Conservation (phyloP, 2,797 vertebrate genomes). For the Sebastes flavidus region DNA sequence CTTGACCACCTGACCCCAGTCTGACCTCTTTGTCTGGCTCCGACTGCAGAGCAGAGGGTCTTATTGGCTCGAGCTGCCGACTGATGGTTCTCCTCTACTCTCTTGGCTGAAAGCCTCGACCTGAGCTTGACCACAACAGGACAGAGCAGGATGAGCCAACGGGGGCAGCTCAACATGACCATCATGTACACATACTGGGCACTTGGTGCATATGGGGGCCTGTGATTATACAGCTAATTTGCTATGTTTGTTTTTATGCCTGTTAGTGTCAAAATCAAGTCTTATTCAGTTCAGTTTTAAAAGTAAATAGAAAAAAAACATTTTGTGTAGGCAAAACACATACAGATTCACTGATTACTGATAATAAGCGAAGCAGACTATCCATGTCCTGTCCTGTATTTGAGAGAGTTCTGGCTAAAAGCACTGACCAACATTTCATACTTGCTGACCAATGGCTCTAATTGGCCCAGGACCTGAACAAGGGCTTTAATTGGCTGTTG, state of each 20-base stretch:
- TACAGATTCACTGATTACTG: background rate
- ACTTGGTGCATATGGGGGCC: background rate
- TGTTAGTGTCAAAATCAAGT: background rate
- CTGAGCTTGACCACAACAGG: slow-evolving; percentile 42
- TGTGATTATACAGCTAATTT: background rate
- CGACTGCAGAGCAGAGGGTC: slow-evolving; percentile 69
- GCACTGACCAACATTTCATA: slow-evolving; percentile 31
- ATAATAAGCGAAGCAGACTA: background rate
- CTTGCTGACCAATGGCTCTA: slow-evolving; percentile 59
- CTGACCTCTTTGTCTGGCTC: slow-evolving; percentile 73
- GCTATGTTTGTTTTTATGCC: background rate
- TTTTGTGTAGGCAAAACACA: background rate
- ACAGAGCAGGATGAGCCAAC: slow-evolving; percentile 33
- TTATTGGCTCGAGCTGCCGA: slow-evolving; percentile 60
- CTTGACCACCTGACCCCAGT: slow-evolving; percentile 62
- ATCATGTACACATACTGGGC: slow-evolving; percentile 3
- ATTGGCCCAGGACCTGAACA: slow-evolving; percentile 69
- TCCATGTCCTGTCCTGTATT: background rate
- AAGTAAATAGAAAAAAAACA: background rate
- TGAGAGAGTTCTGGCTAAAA: slow-evolving; percentile 5
- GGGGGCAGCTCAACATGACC: slow-evolving; percentile 30
- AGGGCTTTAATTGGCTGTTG: slow-evolving; percentile 70
- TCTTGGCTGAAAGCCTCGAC: slow-evolving; percentile 68
- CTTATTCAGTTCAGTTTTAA: background rate
- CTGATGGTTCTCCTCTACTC: slow-evolving; percentile 57